Evolutionary conservation across 2,113 vertebrate genomes (phyloP).

Genomic region (Felis chaus): DNA sequence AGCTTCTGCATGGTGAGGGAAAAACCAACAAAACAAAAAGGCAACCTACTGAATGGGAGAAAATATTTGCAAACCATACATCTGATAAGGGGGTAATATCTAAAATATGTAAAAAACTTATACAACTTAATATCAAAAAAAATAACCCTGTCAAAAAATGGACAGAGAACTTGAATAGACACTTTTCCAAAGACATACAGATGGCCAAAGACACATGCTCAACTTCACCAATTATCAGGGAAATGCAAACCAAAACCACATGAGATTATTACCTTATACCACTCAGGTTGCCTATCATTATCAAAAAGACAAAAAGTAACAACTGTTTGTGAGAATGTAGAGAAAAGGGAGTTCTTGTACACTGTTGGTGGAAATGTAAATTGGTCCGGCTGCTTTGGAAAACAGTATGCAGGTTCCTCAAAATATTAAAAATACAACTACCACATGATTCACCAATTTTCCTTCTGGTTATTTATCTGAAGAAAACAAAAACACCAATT

Average conservation of each 20-base stretch:
- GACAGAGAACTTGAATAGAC: not conserved
- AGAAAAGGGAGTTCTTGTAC: not conserved
- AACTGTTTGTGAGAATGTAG: not conserved
- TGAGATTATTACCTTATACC: not conserved
- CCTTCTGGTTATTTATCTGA: not conserved
- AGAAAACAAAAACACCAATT: not conserved
- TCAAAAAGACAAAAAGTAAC: not conserved
- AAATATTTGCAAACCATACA: not conserved
- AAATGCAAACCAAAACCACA: not conserved
- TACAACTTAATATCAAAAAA: not conserved
- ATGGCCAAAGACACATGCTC: not conserved
- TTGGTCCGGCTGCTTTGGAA: not conserved
- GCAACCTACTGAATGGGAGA: not conserved
- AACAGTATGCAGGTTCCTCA: not conserved
- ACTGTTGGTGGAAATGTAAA: no score
- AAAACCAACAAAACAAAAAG: not conserved
- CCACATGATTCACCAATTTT: not conserved
- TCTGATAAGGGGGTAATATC: not conserved
- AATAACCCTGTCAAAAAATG: not conserved
- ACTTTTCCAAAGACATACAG: not conserved
- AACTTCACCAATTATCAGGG: not conserved
- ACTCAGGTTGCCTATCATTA: not conserved
- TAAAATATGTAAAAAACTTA: not conserved
- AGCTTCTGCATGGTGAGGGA: not conserved
- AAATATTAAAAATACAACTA: not conserved